Evolutionary conservation across 1,140 invertebrate genomes (phyloP).

Genomic region (Lerema accius): DNA sequence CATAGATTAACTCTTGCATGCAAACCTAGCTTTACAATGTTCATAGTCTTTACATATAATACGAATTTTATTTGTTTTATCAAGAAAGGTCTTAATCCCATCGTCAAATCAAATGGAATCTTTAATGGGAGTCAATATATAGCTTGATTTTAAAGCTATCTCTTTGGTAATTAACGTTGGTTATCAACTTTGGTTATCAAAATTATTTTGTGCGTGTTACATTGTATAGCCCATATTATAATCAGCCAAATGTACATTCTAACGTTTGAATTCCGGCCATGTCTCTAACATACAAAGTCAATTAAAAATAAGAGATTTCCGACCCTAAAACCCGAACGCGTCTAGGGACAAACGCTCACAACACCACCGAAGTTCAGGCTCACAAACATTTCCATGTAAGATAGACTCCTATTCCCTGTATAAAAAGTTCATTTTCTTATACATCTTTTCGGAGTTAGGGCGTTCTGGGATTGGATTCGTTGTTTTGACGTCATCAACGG

Average conservation of each 20-base stretch:
- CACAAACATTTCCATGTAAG: conserved; percentile 7
- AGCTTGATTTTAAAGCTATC: no score
- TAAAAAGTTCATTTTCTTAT: conserved; percentile 26
- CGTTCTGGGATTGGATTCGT: neutral
- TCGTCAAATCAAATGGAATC: no score
- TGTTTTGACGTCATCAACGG: conserved; percentile 10
- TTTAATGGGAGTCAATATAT: no score
- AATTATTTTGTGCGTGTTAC: neutral
- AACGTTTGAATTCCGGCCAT: conserved; percentile 17
- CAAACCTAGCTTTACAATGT: no score
- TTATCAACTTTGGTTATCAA: no score
- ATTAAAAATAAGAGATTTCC: conserved; percentile 40
- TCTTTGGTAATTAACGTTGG: no score
- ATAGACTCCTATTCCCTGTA: conserved; percentile 6
- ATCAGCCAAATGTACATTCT: neutral
- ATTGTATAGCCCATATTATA: conserved; percentile 4
- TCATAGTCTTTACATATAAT: no score
- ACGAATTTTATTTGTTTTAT: no score
- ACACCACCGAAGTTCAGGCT: conserved; percentile 37
- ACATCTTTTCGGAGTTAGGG: neutral
- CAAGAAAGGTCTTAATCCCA: no score
- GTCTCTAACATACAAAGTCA: conserved; percentile 19
- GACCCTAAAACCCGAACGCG: conserved; percentile 33
- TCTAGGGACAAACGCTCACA: conserved; percentile 36
- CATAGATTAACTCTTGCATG: no score